Evolutionary conservation across 2,113 vertebrate genomes (phyloP), one percentile per base, ranked within the genome.

Genomic region (Orthonyx spaldingii): DNA sequence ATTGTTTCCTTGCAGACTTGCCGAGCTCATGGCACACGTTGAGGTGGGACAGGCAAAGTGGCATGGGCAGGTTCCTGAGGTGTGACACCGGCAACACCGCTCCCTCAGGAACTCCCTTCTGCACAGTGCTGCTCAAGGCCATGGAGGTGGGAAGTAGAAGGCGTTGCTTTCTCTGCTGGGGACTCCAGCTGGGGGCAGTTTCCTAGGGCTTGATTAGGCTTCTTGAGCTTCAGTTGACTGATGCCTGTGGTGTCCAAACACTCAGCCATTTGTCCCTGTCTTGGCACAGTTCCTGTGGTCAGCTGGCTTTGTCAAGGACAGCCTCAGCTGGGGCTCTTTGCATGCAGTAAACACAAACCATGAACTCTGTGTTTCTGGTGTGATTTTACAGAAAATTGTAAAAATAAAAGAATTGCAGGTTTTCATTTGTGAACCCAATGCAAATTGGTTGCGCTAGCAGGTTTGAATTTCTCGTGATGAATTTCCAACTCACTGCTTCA

Each of bases 21-120:
- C 18, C 16, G 50, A 35, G 69, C 0, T 0, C 22, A 10, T 0
- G 1, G 35, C 22, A 5, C 22, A 5, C 0, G 1, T 37, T 46
- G 41, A 23, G 13, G 19, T 55, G 37, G 56, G 22, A 46, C 14
- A 2, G 1, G 1, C 9, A 30, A 2, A 59, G 15, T 22, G 35
- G 7, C 2, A 37, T 33, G 27, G 9, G 16, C 57, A 39, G 39
- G 27, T 83, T 65, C 39, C 55, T 53, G 41, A 3, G 7, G 6
- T 47, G 28, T 42, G 47, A 35, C 33, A 4, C 14, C 35, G 11
- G 4, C 70, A 5, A 26, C 66, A 10, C 1, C 10, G 27, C 41
- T 83, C 32, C 52, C 63, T 37, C 10, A 6, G 75, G 70, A 70
- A 21, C n/a, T 60, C 41, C 0, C 13, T 14, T 13, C 44, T 63